Evolutionary conservation across 2,113 vertebrate genomes (phyloP).

Genomic region (Petaurus breviceps): DNA sequence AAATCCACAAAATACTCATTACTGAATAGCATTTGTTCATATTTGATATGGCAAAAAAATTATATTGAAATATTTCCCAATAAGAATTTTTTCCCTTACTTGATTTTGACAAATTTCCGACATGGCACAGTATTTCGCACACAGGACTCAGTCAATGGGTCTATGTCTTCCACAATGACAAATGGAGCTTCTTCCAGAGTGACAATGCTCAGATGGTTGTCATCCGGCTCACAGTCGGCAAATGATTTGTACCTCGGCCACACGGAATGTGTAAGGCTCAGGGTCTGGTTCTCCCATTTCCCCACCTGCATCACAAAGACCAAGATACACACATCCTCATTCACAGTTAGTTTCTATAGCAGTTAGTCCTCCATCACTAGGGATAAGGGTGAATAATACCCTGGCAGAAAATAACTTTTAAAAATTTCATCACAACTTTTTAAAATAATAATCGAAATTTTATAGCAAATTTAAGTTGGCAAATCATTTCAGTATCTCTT

Average conservation of each 20-base stretch:
- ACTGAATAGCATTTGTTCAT: neutral
- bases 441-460: neutral
- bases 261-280: slow-evolving; percentile 94
- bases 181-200: slow-evolving; percentile 99
- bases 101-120: slow-evolving; percentile 93
- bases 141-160: slow-evolving; percentile 95
- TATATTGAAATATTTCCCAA: neutral
- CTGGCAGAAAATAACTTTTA: neutral
- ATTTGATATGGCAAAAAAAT: neutral
- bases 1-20: neutral
- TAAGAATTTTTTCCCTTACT: slow-evolving; percentile 86
- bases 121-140: slow-evolving; percentile 98
- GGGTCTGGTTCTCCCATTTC: slow-evolving; percentile 95
- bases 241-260: slow-evolving; percentile 97
- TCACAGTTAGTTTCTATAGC: neutral
- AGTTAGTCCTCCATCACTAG: fast-evolving
- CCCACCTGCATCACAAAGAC: slow-evolving; percentile 89
- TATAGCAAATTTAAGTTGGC: neutral
- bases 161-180: slow-evolving; percentile 97
- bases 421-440: neutral
- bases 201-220: slow-evolving; percentile 98
- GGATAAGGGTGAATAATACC: neutral
- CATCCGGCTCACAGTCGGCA: slow-evolving; percentile 92
- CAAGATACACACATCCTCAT: neutral
- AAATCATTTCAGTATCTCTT: neutral